A percentile compares a stretch with the other conserved stretches of the same genome.
Conservation (phyloP, 1,140 invertebrate species). For the Cyclina sinensis region DNA sequence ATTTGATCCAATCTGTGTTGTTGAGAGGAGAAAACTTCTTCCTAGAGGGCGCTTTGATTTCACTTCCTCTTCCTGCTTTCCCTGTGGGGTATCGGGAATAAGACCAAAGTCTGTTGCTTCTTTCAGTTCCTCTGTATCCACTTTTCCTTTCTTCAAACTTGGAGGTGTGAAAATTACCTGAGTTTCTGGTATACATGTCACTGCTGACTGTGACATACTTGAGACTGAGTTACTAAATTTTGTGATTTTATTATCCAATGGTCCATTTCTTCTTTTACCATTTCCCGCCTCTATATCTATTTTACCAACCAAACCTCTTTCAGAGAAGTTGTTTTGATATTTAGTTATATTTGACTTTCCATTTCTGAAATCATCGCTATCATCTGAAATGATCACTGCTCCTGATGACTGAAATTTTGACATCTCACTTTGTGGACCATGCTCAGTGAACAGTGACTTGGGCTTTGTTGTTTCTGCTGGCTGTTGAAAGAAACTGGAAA, state of each 20-base stretch:
- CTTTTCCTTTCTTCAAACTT: background rate
- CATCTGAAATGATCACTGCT: background rate
- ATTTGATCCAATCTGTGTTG: constrained; percentile 42
- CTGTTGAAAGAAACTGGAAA: constrained; percentile 25
- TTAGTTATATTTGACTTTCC: background rate
- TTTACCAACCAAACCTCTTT: background rate
- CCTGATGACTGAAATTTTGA: background rate
- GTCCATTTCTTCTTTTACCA: background rate
- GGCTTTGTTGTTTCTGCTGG: background rate
- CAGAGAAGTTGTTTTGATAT: background rate
- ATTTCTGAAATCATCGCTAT: background rate
- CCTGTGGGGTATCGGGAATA: constrained; percentile 58
- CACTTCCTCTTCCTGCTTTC: background rate
- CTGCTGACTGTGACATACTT: background rate
- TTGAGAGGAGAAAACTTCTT: constrained; percentile 58
- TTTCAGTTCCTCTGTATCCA: background rate
- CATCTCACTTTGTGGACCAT: background rate
- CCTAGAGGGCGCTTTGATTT: constrained; percentile 51
- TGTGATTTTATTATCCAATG: background rate
- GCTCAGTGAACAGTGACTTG: constrained; percentile 37
- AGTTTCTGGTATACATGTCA: constrained; percentile 54
- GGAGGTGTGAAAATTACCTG: constrained; percentile 46
- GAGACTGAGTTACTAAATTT: background rate
- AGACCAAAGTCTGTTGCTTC: constrained; percentile 35
- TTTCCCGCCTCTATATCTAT: background rate